Conservation (phyloP, 2,797 vertebrate species). For the Chaetodon trifasciatus region DNA sequence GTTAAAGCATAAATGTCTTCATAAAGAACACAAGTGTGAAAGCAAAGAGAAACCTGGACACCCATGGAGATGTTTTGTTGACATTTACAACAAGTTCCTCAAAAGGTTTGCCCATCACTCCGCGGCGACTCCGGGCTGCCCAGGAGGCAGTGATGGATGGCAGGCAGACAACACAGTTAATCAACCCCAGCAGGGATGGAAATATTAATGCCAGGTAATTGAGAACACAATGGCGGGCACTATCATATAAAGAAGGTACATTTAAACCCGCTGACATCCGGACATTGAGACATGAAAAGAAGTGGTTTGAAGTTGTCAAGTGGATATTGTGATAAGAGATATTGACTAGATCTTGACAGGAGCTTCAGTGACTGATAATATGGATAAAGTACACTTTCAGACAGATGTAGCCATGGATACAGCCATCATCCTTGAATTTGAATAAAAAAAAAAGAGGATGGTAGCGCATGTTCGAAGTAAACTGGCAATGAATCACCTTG, state of each 20-base stretch:
- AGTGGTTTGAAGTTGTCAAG: constrained; percentile 38
- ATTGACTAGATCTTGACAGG: constrained; percentile 18
- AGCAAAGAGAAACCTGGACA: constrained; percentile 57
- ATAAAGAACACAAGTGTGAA: constrained; percentile 51
- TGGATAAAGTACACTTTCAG: constrained; percentile 28
- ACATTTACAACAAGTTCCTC: constrained; percentile 77
- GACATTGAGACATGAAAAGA: constrained; percentile 44
- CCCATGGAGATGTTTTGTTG: constrained; percentile 73
- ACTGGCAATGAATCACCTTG: constrained; percentile 70
- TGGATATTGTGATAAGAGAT: background rate
- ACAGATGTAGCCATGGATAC: constrained; percentile 38
- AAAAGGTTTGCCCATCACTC: constrained; percentile 76
- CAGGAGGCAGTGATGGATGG: constrained; percentile 76
- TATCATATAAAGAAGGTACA: constrained; percentile 56
- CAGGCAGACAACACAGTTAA: constrained; percentile 70
- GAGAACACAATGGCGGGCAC: constrained; percentile 63
- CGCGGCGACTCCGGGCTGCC: constrained; percentile 51
- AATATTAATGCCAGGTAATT: constrained; percentile 80
- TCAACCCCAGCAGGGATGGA: constrained; percentile 75
- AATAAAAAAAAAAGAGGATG: constrained; percentile 43
- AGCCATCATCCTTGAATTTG: constrained; percentile 49
- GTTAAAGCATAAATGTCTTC: constrained; percentile 61
- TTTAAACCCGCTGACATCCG: constrained; percentile 59
- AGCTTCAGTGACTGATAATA: constrained; percentile 4
- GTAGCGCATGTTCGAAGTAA: constrained; percentile 50